phyloP scores from a whole-genome alignment of 2,888 invertebrate genomes.

The Leptopilina drosophilae region DNA sequence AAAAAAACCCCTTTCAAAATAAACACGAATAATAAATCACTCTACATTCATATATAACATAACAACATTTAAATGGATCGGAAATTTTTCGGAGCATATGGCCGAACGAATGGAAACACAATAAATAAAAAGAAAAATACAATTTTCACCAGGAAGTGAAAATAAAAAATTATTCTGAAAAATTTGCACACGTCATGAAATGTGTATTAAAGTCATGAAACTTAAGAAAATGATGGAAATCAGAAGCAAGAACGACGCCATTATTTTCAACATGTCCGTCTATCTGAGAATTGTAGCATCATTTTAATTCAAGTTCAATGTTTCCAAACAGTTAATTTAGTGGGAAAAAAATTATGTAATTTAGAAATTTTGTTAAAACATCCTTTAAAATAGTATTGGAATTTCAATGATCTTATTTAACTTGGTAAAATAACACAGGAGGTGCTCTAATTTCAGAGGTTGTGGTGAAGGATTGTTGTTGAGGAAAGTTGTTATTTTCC shows the following conservation, averaged over 20 bases:
- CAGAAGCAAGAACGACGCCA: slow-evolving; percentile 33
- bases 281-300: slow-evolving; percentile 10
- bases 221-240: slow-evolving; percentile 11
- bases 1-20: too few relatives aligned
- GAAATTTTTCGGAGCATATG: slow-evolving; percentile 3
- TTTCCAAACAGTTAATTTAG: background rate
- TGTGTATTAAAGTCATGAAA: background rate
- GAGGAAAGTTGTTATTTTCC: background rate
- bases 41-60: background rate
- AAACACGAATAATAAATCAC: too few relatives aligned
- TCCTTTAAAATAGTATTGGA: background rate
- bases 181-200: background rate
- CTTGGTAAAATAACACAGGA: background rate
- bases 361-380: background rate
- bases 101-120: background rate
- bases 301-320: slow-evolving; percentile 23
- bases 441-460: slow-evolving; percentile 16
- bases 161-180: background rate
- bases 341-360: slow-evolving; percentile 17
- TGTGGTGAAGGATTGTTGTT: background rate
- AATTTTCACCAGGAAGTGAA: background rate
- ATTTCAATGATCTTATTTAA: background rate
- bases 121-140: background rate
- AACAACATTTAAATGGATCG: slow-evolving; percentile 1
- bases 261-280: slow-evolving; percentile 40